A percentile compares a stretch with the other conserved stretches of the same genome.
These are phyloP conservation scores for Himantopus leucocephalus DNA, from an alignment of 2,113 vertebrate species.

Conservation along the genomic window DNA sequence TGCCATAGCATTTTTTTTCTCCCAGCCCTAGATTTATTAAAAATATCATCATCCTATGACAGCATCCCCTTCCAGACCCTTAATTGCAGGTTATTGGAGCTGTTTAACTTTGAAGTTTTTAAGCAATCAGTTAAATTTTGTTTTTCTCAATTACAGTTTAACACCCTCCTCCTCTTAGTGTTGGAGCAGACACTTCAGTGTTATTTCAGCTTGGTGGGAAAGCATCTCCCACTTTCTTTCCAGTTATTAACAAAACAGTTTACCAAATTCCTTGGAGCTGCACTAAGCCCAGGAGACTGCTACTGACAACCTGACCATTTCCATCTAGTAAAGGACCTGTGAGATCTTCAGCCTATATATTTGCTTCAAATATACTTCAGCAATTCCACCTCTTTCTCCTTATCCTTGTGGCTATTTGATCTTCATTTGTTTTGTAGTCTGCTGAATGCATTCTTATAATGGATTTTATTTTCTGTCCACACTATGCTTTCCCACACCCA, in stretches of 20 bases:
- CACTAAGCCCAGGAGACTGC: neutral
- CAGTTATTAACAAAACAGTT: neutral
- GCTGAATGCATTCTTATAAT: neutral
- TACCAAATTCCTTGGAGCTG: neutral
- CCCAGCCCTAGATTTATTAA: neutral
- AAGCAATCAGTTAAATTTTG: neutral
- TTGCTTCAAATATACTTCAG: neutral
- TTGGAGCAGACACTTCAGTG: neutral
- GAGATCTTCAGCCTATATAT: neutral
- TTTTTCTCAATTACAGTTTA: neutral
- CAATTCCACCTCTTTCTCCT: neutral
- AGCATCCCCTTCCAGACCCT: neutral
- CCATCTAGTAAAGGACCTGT: neutral
- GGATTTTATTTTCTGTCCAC: neutral
- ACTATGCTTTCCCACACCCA: neutral
- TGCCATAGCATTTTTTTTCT: neutral
- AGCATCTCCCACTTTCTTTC: neutral
- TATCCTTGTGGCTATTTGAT: neutral
- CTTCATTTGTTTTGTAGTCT: neutral
- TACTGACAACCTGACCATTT: neutral
- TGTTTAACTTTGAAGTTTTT: neutral
- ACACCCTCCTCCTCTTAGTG: neutral
- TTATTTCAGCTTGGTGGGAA: slow-evolving; percentile 40
- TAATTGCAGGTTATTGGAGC: neutral
- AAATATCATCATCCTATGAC: neutral